Base-by-base conservation (phyloP, 2,888 invertebrate genomes). In the Limenitis camilla region DNA sequence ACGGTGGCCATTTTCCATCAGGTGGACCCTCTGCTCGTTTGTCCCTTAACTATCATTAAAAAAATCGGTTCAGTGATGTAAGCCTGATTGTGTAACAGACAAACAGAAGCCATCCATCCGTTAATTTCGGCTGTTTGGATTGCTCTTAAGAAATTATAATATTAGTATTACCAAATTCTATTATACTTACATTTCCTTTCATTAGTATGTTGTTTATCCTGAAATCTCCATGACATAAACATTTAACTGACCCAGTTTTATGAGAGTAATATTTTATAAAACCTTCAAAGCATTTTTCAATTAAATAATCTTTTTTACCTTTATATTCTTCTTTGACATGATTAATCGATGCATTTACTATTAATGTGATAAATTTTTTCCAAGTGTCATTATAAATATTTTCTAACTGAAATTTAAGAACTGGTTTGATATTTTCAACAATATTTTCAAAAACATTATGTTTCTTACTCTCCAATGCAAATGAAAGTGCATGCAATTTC, bases 161-260 rank as follows among this genome's bases (percentile, higher is more conserved):
- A n/a, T n/a, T n/a, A n/a, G n/a, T n/a, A n/a, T n/a, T n/a, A n/a
- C n/a, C n/a, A n/a, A n/a, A n/a, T n/a, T n/a, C n/a, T n/a, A n/a
- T n/a, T n/a, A n/a, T n/a, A n/a, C 69, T 69, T 58, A 74, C 72
- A 27, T 48, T 55, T 50, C 62, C 56, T 58, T 64, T 67, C 39
- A 60, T 38, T 59, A 74, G 62, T 32, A 73, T 61, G 53, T 74
- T 74, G 49, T 65, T 69, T 0, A 66, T 52, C 11, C 69, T 65
- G 10, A 59, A 71, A 49, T 75, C 76, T 4, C 70, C 69, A 40
- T 76, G 74, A 29, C 68, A 68, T n/a, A 74, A 50, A 31, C 69
- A 69, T 10, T 56, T 50, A 5, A 53, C 55, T 4, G 53, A 53
- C 4, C 59, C 52, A 0, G 50, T 48, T 5, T 53, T 40, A n/a